These are phyloP conservation scores for Calephelis perditalis DNA, from an alignment of 2,888 invertebrate species.

Conservation along the genomic window DNA sequence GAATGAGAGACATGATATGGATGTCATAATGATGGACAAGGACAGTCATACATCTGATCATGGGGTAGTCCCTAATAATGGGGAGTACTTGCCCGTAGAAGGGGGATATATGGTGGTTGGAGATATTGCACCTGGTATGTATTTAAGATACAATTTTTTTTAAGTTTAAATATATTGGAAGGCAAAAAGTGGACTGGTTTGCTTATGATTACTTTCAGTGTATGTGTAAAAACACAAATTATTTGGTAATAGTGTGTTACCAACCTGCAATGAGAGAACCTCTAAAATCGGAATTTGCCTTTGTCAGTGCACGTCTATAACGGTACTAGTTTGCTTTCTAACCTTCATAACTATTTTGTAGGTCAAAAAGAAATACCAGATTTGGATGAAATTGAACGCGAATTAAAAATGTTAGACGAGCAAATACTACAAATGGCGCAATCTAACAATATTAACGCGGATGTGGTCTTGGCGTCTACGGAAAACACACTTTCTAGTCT, in stretches of 20 bases:
- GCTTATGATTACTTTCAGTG: too few relatives aligned
- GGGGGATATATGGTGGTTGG: slow-evolving; percentile 64
- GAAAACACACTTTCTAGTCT: slow-evolving; percentile 24
- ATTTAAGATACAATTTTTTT: background rate
- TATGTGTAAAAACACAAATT: too few relatives aligned
- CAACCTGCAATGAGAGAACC: too few relatives aligned
- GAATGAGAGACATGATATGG: slow-evolving; percentile 25
- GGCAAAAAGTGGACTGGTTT: too few relatives aligned
- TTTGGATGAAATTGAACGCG: slow-evolving; percentile 65
- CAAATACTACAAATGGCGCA: slow-evolving; percentile 65
- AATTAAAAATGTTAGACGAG: slow-evolving; percentile 64
- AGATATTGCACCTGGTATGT: slow-evolving; percentile 41
- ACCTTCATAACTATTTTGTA: slow-evolving; percentile 27
- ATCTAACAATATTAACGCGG: slow-evolving; percentile 57
- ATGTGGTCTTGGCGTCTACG: slow-evolving; percentile 56
- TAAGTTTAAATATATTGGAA: too few relatives aligned
- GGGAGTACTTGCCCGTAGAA: slow-evolving; percentile 59
- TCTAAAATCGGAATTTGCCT: too few relatives aligned
- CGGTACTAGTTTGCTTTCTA: background rate
- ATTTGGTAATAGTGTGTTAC: too few relatives aligned
- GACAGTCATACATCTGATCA: slow-evolving; percentile 42
- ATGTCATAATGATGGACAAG: slow-evolving; percentile 53
- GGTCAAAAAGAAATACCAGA: slow-evolving; percentile 59
- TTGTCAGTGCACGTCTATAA: background rate
- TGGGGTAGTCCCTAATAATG: slow-evolving; percentile 42